Conservation (phyloP, 1,140 invertebrate genomes). For the Drosophila truncata region DNA sequence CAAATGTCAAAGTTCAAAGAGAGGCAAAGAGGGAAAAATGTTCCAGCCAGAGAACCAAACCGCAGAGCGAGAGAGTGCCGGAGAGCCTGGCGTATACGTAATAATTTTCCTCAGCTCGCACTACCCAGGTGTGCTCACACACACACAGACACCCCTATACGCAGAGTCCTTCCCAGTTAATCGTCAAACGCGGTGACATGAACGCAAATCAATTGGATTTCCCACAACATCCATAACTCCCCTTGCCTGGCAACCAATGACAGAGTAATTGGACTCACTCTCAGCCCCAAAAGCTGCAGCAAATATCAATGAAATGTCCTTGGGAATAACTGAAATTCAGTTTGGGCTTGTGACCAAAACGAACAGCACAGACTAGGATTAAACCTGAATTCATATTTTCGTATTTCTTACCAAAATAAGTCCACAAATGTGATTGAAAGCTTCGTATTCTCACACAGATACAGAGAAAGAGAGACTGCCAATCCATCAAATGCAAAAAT, state of each 20-base stretch:
- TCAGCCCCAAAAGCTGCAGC: background rate
- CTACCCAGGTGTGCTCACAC: conserved; percentile 17
- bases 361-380: no score
- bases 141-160: background rate
- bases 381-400: background rate
- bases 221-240: conserved; percentile 11
- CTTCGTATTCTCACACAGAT: background rate
- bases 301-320: conserved; percentile 19
- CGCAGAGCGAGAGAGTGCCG: conserved; percentile 16
- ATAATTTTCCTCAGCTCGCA: conserved; percentile 23
- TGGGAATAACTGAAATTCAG: background rate
- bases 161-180: conserved; percentile 16
- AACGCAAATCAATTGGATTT: conserved; percentile 24
- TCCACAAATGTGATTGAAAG: background rate
- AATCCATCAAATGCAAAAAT: conserved; percentile 11
- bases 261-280: conserved; percentile 18
- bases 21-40: conserved; percentile 2
- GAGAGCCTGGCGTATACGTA: conserved; percentile 45
- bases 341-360: background rate
- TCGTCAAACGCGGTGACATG: conserved; percentile 23
- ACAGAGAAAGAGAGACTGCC: background rate
- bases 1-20: conserved; percentile 61
- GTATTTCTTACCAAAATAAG: background rate
- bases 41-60: conserved; percentile 9
- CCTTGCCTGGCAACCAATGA: conserved; percentile 14